These are phyloP conservation scores for Heteropelma amictum DNA, from an alignment of 2,888 invertebrate genomes.

Conservation along the genomic window DNA sequence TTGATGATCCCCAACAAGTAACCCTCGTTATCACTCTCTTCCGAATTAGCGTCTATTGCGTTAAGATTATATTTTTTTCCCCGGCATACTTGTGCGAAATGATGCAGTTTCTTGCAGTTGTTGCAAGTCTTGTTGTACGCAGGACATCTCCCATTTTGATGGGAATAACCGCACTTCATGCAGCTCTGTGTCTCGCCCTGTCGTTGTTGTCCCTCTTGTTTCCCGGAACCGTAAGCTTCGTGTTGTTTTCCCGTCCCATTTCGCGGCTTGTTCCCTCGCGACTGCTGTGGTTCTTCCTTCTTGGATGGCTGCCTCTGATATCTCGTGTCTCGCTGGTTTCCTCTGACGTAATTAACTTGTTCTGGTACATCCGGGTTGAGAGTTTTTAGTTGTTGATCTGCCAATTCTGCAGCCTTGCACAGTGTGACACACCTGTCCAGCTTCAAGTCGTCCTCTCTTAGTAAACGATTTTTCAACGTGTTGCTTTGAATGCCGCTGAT, in stretches of 20 bases:
- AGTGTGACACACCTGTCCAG: slow-evolving; percentile 54
- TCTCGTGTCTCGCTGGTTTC: neutral
- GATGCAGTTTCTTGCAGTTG: slow-evolving; percentile 37
- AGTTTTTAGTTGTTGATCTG: neutral
- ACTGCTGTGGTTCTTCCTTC: neutral
- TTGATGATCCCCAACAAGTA: neutral
- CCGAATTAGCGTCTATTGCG: neutral
- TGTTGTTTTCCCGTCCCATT: neutral
- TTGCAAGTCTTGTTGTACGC: slow-evolving; percentile 41
- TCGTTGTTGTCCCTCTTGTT: neutral
- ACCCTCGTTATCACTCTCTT: neutral
- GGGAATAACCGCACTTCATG: slow-evolving; percentile 32
- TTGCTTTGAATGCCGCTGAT: slow-evolving; percentile 59
- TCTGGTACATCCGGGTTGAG: neutral
- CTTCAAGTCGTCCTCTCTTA: slow-evolving; percentile 56
- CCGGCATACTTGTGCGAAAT: slow-evolving; percentile 37
- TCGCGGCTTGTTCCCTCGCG: neutral
- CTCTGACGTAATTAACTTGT: neutral
- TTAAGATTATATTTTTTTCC: neutral
- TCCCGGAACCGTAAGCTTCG: neutral
- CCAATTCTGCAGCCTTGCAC: slow-evolving; percentile 56
- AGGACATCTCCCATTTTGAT: slow-evolving; percentile 19
- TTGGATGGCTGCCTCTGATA: neutral
- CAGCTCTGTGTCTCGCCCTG: neutral
- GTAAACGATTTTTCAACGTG: slow-evolving; percentile 52